Evolutionary conservation across 2,113 vertebrate genomes (phyloP).

Genomic region (Archocentrus centrarchus): DNA sequence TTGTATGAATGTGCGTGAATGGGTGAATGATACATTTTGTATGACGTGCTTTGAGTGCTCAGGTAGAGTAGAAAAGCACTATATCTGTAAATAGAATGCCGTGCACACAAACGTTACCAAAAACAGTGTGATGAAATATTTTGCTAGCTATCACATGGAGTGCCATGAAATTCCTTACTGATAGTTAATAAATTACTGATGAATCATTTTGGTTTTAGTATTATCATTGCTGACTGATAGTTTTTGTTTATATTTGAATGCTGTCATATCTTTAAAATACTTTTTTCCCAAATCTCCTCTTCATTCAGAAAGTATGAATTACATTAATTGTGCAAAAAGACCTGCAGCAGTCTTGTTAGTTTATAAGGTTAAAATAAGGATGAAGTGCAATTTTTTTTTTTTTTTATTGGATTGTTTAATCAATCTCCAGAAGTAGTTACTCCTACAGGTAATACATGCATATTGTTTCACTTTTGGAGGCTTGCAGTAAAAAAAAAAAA

Average conservation of each 20-base stretch:
- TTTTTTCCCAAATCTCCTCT: background rate
- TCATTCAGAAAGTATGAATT: background rate
- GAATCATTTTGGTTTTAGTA: background rate
- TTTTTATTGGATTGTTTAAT: background rate
- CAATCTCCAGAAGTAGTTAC: background rate
- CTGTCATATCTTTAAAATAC: background rate
- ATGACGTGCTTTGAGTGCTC: too few relatives aligned
- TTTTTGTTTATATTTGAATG: background rate
- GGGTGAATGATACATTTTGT: too few relatives aligned
- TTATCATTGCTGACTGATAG: background rate
- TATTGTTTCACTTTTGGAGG: background rate
- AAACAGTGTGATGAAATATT: too few relatives aligned
- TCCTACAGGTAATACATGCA: rapidly evolving
- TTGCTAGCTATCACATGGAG: background rate
- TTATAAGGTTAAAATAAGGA: background rate
- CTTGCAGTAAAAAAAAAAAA: background rate
- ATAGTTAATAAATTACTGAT: background rate
- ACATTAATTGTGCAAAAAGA: background rate
- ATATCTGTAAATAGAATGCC: too few relatives aligned
- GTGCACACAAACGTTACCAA: too few relatives aligned
- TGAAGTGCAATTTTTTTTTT: background rate
- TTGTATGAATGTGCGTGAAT: too few relatives aligned
- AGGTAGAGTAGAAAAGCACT: too few relatives aligned
- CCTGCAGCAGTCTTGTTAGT: background rate
- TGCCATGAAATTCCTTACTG: background rate